These are phyloP conservation scores for Tauraco hartlaubi DNA, from an alignment of 2,797 vertebrate genomes.

Conservation along the genomic window DNA sequence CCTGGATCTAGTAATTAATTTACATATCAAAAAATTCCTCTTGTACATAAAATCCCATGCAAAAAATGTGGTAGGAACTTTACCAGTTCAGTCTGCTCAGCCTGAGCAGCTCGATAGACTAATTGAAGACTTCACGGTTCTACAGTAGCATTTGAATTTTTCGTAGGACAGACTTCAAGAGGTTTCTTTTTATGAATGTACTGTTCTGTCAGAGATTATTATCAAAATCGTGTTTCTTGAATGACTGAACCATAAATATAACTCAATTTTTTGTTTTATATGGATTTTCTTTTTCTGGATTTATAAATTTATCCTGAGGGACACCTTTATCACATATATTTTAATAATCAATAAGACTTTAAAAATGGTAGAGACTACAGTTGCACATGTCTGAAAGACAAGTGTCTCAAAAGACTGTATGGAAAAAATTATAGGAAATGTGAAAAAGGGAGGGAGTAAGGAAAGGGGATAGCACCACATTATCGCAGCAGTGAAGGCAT, in stretches of 20 bases:
- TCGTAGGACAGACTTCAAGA: neutral
- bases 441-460: neutral
- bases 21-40: neutral
- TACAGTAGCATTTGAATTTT: neutral
- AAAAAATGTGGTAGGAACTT: neutral
- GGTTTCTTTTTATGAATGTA: neutral
- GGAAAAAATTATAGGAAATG: neutral
- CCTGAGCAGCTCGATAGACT: neutral
- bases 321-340: neutral
- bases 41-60: neutral
- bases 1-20: neutral
- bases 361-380: neutral
- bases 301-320: neutral
- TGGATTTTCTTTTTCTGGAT: neutral
- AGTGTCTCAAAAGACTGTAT: neutral
- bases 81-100: neutral
- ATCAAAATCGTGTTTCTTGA: neutral
- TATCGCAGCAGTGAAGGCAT: neutral
- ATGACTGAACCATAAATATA: neutral
- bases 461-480: neutral
- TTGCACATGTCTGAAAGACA: neutral
- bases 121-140: neutral
- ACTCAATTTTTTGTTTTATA: neutral
- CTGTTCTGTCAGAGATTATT: neutral
- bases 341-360: neutral